Percentiles rank a stretch among this genome's conserved stretches.
These are phyloP conservation scores for Takifugu ocellatus DNA, from an alignment of 2,797 vertebrate species.

Conservation along the genomic window DNA sequence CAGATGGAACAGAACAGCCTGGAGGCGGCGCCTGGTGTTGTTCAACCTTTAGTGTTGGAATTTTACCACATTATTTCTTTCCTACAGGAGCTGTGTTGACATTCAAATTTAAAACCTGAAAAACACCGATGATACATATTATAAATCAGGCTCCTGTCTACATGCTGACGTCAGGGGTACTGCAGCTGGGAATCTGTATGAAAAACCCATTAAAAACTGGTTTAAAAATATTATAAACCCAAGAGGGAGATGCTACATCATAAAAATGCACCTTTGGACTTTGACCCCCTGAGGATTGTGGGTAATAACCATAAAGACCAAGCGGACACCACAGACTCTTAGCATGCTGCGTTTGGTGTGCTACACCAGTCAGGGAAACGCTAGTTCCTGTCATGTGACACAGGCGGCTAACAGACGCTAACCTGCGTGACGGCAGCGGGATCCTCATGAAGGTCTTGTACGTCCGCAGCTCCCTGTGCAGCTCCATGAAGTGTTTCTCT, in stretches of 20 bases:
- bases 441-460: conserved; percentile 96
- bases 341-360: no score
- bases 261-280: no score
- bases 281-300: no score
- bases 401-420: background rate
- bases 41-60: background rate
- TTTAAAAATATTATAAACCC: no score
- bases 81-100: background rate
- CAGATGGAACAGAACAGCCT: background rate
- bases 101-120: background rate
- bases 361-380: no score
- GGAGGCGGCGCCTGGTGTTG: background rate
- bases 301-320: no score
- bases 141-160: no score
- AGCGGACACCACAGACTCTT: background rate
- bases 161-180: no score
- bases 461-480: conserved; percentile 92
- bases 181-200: no score
- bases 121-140: background rate
- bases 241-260: no score
- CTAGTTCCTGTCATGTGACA: no score
- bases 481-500: conserved; percentile 94
- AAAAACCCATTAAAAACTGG: no score
- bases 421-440: conserved; percentile 91
- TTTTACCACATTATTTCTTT: background rate